These are phyloP conservation scores for Ceryle rudis DNA, from an alignment of 2,797 vertebrate genomes.

Conservation along the genomic window DNA sequence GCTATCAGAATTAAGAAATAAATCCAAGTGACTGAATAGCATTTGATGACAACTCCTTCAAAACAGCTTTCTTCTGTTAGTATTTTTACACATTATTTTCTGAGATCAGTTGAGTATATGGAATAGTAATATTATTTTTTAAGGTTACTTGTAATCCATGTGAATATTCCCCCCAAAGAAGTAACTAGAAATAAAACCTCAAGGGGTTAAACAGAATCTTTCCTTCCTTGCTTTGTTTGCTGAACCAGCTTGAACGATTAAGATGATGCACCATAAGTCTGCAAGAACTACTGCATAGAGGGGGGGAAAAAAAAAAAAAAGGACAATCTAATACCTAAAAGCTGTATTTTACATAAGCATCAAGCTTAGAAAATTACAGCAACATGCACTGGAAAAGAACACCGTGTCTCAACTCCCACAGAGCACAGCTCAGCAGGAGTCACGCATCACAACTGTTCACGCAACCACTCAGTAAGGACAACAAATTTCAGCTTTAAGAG, in stretches of 20 bases:
- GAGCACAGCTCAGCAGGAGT: constrained; percentile 42
- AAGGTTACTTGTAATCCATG: neutral
- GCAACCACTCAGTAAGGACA: neutral
- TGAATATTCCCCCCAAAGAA: neutral
- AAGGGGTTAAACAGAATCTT: neutral
- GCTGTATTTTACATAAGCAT: constrained; percentile 9
- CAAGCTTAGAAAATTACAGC: constrained; percentile 30
- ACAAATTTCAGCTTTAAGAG: neutral
- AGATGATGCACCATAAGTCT: neutral
- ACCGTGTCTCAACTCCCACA: constrained; percentile 32
- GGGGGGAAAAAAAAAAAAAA: neutral
- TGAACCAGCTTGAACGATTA: neutral
- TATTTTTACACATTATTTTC: neutral
- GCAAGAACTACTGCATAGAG: neutral
- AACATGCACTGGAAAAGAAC: constrained; percentile 43
- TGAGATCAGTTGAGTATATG: neutral
- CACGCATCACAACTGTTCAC: neutral
- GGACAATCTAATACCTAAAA: neutral
- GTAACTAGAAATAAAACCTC: neutral
- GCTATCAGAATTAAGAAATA: neutral
- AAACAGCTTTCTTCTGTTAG: neutral
- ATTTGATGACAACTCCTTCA: neutral
- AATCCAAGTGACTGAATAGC: neutral
- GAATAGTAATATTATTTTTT: neutral
- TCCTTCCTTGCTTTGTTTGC: neutral